Evolutionary conservation across 2,888 invertebrate species (phyloP), one percentile per base, ranked within the genome.

Genomic region (Epirrhoe tristata): DNA sequence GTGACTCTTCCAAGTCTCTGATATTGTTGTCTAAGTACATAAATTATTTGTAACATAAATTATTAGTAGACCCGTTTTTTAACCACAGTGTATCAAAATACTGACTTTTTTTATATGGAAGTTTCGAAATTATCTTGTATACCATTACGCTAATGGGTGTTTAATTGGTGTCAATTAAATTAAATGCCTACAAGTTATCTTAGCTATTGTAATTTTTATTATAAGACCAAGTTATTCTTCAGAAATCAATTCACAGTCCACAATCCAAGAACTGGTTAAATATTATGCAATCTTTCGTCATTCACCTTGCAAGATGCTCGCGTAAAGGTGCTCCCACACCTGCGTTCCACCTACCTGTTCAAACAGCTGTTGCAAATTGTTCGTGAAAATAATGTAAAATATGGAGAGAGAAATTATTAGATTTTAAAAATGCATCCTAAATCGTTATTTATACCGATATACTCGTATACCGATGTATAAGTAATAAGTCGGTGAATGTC

Each of bases 221-320:
- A 46, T 6, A 10, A 46, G 46, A 14, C 46, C 46, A 48, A 48
- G 48, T 14, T 16, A 16, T 24, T 10, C 51, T 24, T 50, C 51
- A 52, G 59, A 59, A 56, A 52, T 63, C 58, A 63, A 67, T 63
- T 51, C 64, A 65, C 57, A 55, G 57, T 53, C 57, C 64, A 63
- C 54, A 59, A 57, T 58, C 57, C 43, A 32, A 51, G 53, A 71
- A 63, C 69, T 58, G 53, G 70, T 63, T 68, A 62, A 59, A 57
- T 52, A 56, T 71, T 77, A 72, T 67, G 68, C 57, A 74, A 72
- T 73, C 71, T 74, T 50, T 46, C 72, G 77, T 74, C 70, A 76
- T 69, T 79, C 73, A 81, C 82, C 70, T 75, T 76, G 81, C 81
- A 79, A 75, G 72, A 76, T 63, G 70, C 56, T 76, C 70, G 74